These are phyloP conservation scores for Probaryconus sp. DNA, from an alignment of 1,140 invertebrate genomes.

Conservation along the genomic window DNA sequence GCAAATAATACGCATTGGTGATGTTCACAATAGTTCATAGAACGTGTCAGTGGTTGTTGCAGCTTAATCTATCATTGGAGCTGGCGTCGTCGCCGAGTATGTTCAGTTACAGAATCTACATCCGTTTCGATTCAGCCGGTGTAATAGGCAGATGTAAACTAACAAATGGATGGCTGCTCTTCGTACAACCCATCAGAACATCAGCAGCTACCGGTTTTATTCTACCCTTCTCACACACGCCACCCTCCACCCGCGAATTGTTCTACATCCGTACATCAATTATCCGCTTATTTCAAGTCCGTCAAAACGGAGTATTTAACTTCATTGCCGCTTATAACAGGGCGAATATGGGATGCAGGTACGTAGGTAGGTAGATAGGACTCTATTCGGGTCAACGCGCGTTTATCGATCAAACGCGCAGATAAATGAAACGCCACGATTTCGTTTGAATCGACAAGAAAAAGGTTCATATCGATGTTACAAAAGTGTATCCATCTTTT, in stretches of 20 bases:
- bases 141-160: constrained; percentile 12
- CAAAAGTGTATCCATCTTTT: too few species aligned
- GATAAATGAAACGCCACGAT: too few species aligned
- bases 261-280: constrained; percentile 21
- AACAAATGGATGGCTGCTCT: constrained; percentile 22
- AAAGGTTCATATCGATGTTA: too few species aligned
- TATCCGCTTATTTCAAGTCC: constrained; percentile 27
- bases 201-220: too few species aligned
- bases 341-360: constrained; percentile 6
- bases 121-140: constrained; percentile 4
- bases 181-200: too few species aligned
- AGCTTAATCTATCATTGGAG: constrained; percentile 27
- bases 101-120: constrained; percentile 20
- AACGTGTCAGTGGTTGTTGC: constrained; percentile 18
- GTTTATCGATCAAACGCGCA: constrained; percentile 29
- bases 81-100: constrained; percentile 9
- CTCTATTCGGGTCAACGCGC: constrained; percentile 19
- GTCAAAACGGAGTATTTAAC: constrained; percentile 30
- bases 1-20: constrained; percentile 13
- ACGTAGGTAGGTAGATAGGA: background rate
- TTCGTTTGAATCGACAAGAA: too few species aligned
- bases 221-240: too few species aligned
- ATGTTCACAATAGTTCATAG: constrained; percentile 9
- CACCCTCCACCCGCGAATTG: background rate
- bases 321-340: constrained; percentile 7